Evolutionary conservation across 2,888 invertebrate genomes (phyloP), one percentile per base, ranked within the genome.

Genomic region (Ferrisia virgata): DNA sequence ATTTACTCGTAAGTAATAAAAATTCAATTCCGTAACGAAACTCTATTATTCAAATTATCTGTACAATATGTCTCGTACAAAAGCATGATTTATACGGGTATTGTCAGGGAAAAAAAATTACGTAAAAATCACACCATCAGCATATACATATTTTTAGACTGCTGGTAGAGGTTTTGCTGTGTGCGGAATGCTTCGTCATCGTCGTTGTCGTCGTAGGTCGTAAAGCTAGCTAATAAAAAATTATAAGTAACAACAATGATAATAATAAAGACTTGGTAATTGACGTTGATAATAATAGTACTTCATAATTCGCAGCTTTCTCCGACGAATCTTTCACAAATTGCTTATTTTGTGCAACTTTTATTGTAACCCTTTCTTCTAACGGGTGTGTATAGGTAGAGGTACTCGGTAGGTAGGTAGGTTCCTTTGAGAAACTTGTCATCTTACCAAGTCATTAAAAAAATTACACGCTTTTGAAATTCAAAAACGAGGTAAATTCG

Each of bases 381-480:
- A 4, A 13, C 64, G 64, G n/a, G n/a, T n/a, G n/a, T n/a, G n/a
- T n/a, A n/a, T n/a, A n/a, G n/a, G n/a, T n/a, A n/a, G n/a, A n/a
- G n/a, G n/a, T n/a, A n/a, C n/a, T n/a, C 28, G 13, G 18, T 28
- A 58, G 0, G 47, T 47, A 40, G 18, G 3, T 53, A 53, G 18
- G 18, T 53, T 18, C 13, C 28, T 64, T 64, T 28, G 64, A 64
- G 28, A 64, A 64, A 64, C 28, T 28, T 64, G 64, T 64, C 64
- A 64, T 28, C 64, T 64, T 64, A 64, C 64, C 25, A 15, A 64
- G 64, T 64, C 64, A 64, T 64, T 64, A 64, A 64, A 64, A 64
- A 64, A 64, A 64, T 64, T 64, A 64, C 64, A 64, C 64, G 64
- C 64, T 64, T 64, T 64, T 64, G 28, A 64, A 64, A 64, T 64